Percentiles rank a stretch among this genome's conserved stretches.
phyloP scores from a whole-genome alignment of 1,140 invertebrate genomes.

The Dendroctonus valens region DNA sequence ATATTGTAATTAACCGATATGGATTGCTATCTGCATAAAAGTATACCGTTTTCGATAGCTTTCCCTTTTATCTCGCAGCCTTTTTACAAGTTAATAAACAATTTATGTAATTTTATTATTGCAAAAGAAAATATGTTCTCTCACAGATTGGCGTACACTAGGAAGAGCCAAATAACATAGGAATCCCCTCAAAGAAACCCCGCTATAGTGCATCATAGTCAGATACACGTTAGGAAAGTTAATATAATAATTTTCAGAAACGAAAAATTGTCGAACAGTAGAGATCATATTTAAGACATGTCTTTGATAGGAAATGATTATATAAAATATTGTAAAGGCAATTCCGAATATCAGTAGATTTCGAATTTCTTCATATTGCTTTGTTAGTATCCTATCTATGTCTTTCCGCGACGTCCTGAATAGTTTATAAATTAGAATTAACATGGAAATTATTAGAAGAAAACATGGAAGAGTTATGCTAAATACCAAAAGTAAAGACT shows the following conservation, averaged over 20 bases:
- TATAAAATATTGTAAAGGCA: constrained; percentile 37
- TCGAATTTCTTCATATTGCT: constrained; percentile 40
- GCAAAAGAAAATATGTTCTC: constrained; percentile 35
- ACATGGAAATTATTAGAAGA: constrained; percentile 38
- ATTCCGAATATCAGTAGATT: constrained; percentile 41
- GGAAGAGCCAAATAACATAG: constrained; percentile 42
- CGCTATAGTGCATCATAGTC: constrained; percentile 43
- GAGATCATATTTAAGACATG: constrained; percentile 40
- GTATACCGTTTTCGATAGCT: no score
- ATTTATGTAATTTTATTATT: constrained; percentile 33
- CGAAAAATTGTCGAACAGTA: constrained; percentile 32
- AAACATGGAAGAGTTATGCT: constrained; percentile 39
- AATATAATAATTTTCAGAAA: constrained; percentile 38
- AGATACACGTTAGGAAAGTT: constrained; percentile 34
- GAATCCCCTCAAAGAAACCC: constrained; percentile 35
- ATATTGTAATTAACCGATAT: no score
- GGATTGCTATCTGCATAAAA: no score
- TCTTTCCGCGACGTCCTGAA: constrained; percentile 34
- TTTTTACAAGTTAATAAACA: no score
- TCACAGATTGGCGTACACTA: constrained; percentile 37
- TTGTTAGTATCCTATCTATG: constrained; percentile 39
- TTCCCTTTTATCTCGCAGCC: no score
- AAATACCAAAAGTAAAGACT: constrained; percentile 42
- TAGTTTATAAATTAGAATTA: constrained; percentile 42
- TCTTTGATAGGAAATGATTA: constrained; percentile 43